Conservation (phyloP, 1,140 invertebrate species). For the Caligus rogercresseyi region DNA sequence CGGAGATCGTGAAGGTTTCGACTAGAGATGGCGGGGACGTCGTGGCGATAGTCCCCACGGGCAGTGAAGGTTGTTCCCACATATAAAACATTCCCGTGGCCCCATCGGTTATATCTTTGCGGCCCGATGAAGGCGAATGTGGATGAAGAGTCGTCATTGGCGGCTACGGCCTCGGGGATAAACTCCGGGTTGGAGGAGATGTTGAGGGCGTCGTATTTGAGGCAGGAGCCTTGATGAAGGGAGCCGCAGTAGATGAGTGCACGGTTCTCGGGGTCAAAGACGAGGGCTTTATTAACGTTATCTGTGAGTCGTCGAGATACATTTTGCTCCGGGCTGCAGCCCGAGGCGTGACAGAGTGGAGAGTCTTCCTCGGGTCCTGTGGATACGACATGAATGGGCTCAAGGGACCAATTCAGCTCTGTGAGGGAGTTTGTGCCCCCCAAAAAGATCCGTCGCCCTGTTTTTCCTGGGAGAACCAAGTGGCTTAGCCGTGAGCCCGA, state of each 20-base stretch:
- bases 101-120: conserved; percentile 56
- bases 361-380: conserved; percentile 64
- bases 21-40: conserved; percentile 78
- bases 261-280: conserved; percentile 60
- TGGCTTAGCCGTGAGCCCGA: background rate
- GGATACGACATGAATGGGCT: background rate
- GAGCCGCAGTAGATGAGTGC: conserved; percentile 73
- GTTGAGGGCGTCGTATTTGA: conserved; percentile 61
- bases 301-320: conserved; percentile 48
- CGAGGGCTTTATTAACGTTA: conserved; percentile 77
- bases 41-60: conserved; percentile 73
- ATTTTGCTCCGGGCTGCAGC: conserved; percentile 41
- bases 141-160: conserved; percentile 73
- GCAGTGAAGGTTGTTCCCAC: conserved; percentile 86
- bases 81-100: conserved; percentile 61
- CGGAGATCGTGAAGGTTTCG: conserved; percentile 55
- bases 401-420: background rate
- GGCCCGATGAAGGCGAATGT: conserved; percentile 89
- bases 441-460: background rate
- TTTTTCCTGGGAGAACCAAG: background rate
- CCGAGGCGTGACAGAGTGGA: conserved; percentile 64
- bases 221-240: conserved; percentile 65
- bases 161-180: conserved; percentile 42
- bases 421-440: background rate
- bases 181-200: conserved; percentile 54